phyloP scores from a whole-genome alignment of 2,113 vertebrate species.

The Paedocypris sp. region DNA sequence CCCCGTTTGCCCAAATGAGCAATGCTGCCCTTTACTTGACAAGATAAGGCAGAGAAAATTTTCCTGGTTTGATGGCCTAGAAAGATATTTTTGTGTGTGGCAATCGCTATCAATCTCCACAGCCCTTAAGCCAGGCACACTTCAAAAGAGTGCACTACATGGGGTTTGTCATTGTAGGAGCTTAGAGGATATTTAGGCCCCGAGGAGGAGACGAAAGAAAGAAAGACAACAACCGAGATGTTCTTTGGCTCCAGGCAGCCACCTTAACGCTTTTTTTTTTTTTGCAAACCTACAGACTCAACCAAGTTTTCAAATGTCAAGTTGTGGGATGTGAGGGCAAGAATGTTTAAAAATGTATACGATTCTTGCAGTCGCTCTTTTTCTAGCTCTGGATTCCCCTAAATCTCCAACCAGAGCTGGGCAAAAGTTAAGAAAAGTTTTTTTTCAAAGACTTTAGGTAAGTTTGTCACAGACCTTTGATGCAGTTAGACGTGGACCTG shows the following conservation, averaged over 20 bases:
- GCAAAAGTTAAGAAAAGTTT: no score
- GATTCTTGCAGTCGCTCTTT: no score
- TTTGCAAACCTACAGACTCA: neutral
- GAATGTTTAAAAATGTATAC: no score
- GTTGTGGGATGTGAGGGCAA: no score
- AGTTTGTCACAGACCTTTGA: no score
- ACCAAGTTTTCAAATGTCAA: neutral
- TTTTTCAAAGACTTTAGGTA: no score
- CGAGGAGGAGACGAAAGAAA: slow-evolving; percentile 5
- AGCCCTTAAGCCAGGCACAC: slow-evolving; percentile 22
- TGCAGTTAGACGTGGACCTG: no score
- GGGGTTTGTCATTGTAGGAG: slow-evolving; percentile 6
- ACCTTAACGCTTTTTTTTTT: neutral
- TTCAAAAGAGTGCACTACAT: slow-evolving; percentile 24
- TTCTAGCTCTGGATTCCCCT: no score
- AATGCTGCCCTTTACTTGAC: slow-evolving; percentile 22
- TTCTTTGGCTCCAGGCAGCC: neutral
- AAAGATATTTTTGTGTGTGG: slow-evolving; percentile 25
- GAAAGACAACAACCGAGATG: neutral
- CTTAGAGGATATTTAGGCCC: neutral
- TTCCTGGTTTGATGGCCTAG: slow-evolving; percentile 21
- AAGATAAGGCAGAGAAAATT: slow-evolving; percentile 18
- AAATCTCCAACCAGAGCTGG: no score
- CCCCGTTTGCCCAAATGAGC: neutral
- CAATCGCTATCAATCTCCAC: slow-evolving; percentile 32